Evolutionary conservation across 1,140 invertebrate species (phyloP), one percentile per base, ranked within the genome.

Genomic region (Pararge aegeria): DNA sequence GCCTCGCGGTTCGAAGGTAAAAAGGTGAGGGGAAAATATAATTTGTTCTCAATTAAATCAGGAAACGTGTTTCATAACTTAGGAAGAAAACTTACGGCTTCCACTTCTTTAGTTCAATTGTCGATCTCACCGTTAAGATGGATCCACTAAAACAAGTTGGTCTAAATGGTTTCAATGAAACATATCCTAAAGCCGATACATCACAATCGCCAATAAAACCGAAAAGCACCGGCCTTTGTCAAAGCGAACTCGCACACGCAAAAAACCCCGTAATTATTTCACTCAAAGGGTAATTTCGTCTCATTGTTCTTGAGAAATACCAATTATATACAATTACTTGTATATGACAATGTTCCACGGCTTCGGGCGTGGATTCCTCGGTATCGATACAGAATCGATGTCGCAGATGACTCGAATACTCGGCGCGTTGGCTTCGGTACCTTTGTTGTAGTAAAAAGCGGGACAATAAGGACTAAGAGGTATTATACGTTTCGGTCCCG

Each of bases 241-340:
- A 88, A 88, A 88, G 83, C 74, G 66, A 34, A 34, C 40, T 53
- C 54, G 57, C 55, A 16, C 61, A 55, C 61, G 70, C 68, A 73
- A 76, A 82, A 83, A 83, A 68, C 56, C 76, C 76, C 69, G 74
- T 74, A 86, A 89, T 87, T 89, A 89, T 87, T 88, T 83, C 73
- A 81, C 70, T 83, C 80, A 80, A 78, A 78, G 74, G 76, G 82
- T 82, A 88, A 87, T 88, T 85, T 88, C 59, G 71, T 64, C 73
- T 89, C 86, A 89, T 89, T 89, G 86, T 89, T 89, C 86, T 86
- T 76, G 68, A 83, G 83, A 89, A 89, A 85, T 80, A 83, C 79
- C 86, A 89, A 89, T 89, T 89, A 89, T 89, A 84, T 87, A 87
- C 83, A 89, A 89, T 87, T 89, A 89, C 82, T 76, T 75, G 78